A percentile compares a stretch with the other conserved stretches of the same genome.
Evolutionary conservation across 1,140 invertebrate genomes (phyloP).

Genomic region (Zaprionus lachaisei): DNA sequence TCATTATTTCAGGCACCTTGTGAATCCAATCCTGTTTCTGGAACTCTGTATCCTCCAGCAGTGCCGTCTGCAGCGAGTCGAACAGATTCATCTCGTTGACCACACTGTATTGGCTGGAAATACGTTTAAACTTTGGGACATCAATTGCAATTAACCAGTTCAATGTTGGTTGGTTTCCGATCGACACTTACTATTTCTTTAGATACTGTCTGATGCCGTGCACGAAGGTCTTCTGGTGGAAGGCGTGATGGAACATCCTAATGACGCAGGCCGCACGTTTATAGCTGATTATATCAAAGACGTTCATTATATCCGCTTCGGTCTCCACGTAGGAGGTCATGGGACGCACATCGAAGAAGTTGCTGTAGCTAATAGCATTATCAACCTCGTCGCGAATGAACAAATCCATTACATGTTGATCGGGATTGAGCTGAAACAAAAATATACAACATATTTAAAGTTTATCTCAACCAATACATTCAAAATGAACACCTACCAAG

Average conservation of each 20-base stretch:
- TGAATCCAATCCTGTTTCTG: conserved; percentile 48
- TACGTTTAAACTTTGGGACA: conserved; percentile 60
- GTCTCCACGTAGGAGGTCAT: conserved; percentile 89
- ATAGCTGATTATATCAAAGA: conserved; percentile 94
- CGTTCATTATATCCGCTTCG: conserved; percentile 89
- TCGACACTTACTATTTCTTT: conserved; percentile 77
- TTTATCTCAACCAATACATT: neutral
- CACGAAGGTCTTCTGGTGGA: conserved; percentile 80
- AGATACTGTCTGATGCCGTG: conserved; percentile 78
- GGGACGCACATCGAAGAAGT: conserved; percentile 88
- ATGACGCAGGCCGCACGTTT: conserved; percentile 86
- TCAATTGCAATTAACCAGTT: conserved; percentile 79
- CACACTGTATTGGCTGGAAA: conserved; percentile 74
- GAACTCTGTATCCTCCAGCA: conserved; percentile 74
- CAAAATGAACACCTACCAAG: conserved; percentile 48
- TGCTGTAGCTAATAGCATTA: conserved; percentile 69
- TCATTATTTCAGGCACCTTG: conserved; percentile 81
- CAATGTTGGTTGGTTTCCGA: conserved; percentile 12
- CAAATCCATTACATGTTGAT: conserved; percentile 91
- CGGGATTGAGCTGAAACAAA: conserved; percentile 85
- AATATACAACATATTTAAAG: neutral
- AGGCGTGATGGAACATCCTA: conserved; percentile 85
- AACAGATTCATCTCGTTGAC: conserved; percentile 73
- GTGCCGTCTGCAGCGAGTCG: conserved; percentile 85
- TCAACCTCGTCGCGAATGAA: conserved; percentile 87